Evolutionary conservation across 2,113 vertebrate genomes (phyloP).

Genomic region (Turnix velox): DNA sequence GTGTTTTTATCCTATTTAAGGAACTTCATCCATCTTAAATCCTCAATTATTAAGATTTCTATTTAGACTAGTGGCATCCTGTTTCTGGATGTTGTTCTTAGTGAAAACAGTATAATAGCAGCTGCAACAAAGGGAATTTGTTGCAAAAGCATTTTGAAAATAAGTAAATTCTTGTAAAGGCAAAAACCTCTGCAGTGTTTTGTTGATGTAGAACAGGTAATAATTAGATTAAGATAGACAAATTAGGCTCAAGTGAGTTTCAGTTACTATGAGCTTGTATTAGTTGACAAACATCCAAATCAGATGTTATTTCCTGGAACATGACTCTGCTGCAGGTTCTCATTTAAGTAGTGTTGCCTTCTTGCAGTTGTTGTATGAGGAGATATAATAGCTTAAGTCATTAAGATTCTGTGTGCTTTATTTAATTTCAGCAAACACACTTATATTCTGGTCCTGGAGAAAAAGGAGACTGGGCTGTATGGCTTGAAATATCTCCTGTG

Average conservation of each 20-base stretch:
- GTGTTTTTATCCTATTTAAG: background rate
- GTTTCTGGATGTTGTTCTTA: background rate
- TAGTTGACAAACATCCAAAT: background rate
- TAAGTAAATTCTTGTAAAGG: background rate
- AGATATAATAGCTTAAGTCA: background rate
- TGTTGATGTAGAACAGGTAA: background rate
- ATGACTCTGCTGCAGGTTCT: background rate
- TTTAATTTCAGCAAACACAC: background rate
- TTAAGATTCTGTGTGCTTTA: background rate
- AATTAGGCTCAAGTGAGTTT: background rate
- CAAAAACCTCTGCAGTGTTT: background rate
- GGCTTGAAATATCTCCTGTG: background rate
- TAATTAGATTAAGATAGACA: background rate
- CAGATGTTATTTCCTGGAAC: background rate
- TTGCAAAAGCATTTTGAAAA: background rate
- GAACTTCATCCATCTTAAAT: background rate
- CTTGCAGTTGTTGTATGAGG: background rate
- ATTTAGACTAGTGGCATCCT: background rate
- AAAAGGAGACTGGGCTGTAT: background rate
- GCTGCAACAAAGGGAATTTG: background rate
- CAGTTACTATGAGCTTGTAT: background rate
- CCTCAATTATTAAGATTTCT: background rate
- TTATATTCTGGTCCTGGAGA: background rate
- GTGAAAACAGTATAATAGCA: background rate
- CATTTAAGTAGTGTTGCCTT: background rate